These are phyloP conservation scores for Pseudonaja textilis DNA, from an alignment of 2,113 vertebrate genomes.

Conservation along the genomic window DNA sequence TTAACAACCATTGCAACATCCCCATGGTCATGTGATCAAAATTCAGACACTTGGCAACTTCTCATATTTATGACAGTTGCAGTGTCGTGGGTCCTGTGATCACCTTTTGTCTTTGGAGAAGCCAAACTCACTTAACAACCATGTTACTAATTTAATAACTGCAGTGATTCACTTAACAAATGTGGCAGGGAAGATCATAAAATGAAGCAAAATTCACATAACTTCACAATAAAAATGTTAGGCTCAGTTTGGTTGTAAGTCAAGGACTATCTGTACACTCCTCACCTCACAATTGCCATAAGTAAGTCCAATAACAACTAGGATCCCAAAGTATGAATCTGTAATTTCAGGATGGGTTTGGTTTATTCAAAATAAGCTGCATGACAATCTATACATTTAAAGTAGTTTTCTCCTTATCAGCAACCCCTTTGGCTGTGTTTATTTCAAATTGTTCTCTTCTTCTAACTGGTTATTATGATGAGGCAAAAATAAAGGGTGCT, in stretches of 20 bases:
- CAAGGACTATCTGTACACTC: not conserved
- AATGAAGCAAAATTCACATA: too few species aligned
- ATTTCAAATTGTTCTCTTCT: not conserved
- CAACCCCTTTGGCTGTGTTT: not conserved
- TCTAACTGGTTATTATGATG: not conserved
- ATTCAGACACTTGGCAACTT: not conserved
- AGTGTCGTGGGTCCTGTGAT: not conserved
- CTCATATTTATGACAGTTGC: not conserved
- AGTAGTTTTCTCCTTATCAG: not conserved
- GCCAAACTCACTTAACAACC: too few species aligned
- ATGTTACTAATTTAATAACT: too few species aligned
- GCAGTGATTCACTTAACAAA: too few species aligned
- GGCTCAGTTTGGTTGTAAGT: too few species aligned
- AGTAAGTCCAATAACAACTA: not conserved
- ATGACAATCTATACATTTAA: not conserved
- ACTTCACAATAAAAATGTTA: too few species aligned
- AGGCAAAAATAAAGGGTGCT: not conserved
- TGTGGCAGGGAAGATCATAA: too few species aligned
- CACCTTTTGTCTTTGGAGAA: not conserved
- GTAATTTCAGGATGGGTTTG: not conserved
- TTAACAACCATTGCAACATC: not conserved
- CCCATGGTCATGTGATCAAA: not conserved
- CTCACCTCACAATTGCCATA: not conserved
- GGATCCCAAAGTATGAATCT: not conserved
- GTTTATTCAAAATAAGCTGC: not conserved